Evolutionary conservation across 2,113 vertebrate genomes (phyloP), one percentile per base, ranked within the genome.

Genomic region (Balaenoptera acutorostrata): DNA sequence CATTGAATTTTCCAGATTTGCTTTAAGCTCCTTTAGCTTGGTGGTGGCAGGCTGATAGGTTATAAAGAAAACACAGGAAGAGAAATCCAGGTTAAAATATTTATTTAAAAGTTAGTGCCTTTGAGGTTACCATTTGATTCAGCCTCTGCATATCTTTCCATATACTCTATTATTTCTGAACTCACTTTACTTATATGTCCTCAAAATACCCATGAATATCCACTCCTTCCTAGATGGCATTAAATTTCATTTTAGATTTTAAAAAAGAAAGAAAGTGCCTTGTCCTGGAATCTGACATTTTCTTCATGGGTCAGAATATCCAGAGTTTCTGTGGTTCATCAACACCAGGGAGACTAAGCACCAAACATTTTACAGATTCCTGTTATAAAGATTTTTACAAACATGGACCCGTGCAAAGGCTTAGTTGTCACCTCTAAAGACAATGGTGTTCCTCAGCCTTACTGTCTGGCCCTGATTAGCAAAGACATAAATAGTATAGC

Each of bases 211-310:
- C 61, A 0, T n/a, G 33, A 77, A 71, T 55, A 72, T 9, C 66
- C 61, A 78, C 13, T 92, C 85, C 95, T 98, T 98, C 95, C 97
- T 97, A 94, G 97, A 87, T 97, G 96, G 96, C 97, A 77, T 92
- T 89, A 13, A 41, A 27, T 78, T 83, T 81, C 83, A 49, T 64
- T 82, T 89, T 80, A 95, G 93, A 29, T 80, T 85, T 93, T 86
- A 95, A 55, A n/a, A 78, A 49, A n/a, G 75, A 11, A n/a, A n/a
- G 55, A 23, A 78, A 4, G 10, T 46, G 5, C 83, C 23, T 59
- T 59, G 9, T 55, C 77, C 27, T 81, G 18, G 61, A 74, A 55
- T 66, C 81, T 72, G 81, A 75, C 44, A 8, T 41, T 90, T 52
- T 59, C 57, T 93, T 72, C 33, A 3, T 39, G 39, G 10, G 39